Evolutionary conservation across 64 coral and sea anemone genomes (phyloP).

Genomic region (Pocillopora verrucosa): DNA sequence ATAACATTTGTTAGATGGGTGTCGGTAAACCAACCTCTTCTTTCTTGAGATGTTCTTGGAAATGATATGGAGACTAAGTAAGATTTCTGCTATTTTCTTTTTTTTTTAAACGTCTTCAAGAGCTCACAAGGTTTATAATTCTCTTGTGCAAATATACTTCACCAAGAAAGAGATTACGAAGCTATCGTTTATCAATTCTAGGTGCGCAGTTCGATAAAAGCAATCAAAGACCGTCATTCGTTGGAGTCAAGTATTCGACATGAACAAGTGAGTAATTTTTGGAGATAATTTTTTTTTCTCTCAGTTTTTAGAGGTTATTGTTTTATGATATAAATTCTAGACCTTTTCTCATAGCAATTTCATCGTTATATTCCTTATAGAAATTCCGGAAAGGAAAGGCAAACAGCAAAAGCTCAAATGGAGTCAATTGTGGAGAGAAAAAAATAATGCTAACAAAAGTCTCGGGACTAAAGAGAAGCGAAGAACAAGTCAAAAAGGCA

Average conservation of each 20-base stretch:
- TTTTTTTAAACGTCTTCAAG: no score
- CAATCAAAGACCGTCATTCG: constrained; percentile 3
- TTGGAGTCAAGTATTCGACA: neutral
- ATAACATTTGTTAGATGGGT: no score
- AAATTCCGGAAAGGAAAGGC: neutral
- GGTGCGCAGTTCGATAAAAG: neutral
- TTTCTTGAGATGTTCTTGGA: no score
- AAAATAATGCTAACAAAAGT: neutral
- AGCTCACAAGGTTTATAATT: no score
- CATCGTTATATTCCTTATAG: neutral
- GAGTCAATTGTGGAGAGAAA: neutral
- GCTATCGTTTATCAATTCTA: neutral
- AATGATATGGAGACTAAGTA: no score
- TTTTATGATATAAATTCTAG: neutral
- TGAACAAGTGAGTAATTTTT: constrained; percentile 10
- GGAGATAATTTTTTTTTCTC: no score
- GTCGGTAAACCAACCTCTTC: no score
- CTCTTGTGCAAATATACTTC: no score
- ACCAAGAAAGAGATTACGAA: neutral
- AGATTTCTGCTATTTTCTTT: no score
- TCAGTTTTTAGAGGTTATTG: no score
- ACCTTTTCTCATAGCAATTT: neutral
- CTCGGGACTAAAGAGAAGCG: neutral
- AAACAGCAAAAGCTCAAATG: neutral
- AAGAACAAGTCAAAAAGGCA: neutral